phyloP scores from a whole-genome alignment of 1,140 invertebrate species.

The Yoshiicerus persimilis region DNA sequence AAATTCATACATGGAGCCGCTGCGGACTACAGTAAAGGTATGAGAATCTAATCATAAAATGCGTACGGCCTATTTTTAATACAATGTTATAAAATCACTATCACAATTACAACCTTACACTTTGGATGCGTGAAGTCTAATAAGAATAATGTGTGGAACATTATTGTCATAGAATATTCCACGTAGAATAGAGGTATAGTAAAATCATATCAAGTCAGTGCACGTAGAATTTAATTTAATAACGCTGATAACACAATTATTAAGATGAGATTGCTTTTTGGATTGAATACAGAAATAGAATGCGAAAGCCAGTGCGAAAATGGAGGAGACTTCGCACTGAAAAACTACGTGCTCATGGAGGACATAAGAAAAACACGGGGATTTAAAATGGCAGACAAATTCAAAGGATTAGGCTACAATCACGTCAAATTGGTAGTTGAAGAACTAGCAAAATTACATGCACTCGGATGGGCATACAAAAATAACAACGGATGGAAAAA shows the following conservation, averaged over 20 bases:
- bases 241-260: not conserved
- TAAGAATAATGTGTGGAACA: not conserved
- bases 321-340: not conserved
- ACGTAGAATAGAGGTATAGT: not conserved
- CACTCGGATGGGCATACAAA: constrained; percentile 67
- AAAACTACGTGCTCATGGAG: constrained; percentile 37
- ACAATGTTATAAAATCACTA: not conserved
- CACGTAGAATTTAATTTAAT: not conserved
- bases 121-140: too few relatives aligned
- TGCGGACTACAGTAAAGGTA: constrained; percentile 23
- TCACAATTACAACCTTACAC: too few relatives aligned
- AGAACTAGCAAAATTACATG: constrained; percentile 67
- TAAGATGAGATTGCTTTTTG: not conserved
- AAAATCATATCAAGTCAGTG: not conserved
- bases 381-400: constrained; percentile 61
- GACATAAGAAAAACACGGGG: constrained; percentile 52
- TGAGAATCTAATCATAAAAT: not conserved
- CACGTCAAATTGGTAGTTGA: constrained; percentile 60
- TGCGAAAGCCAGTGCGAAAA: not conserved
- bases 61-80: not conserved
- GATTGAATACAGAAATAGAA: not conserved
- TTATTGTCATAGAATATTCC: not conserved
- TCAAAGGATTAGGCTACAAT: constrained; percentile 58
- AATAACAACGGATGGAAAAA: constrained; percentile 58
- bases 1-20: constrained; percentile 8